Evolutionary conservation across 2,113 vertebrate species (phyloP).

Genomic region (Scomber colias): DNA sequence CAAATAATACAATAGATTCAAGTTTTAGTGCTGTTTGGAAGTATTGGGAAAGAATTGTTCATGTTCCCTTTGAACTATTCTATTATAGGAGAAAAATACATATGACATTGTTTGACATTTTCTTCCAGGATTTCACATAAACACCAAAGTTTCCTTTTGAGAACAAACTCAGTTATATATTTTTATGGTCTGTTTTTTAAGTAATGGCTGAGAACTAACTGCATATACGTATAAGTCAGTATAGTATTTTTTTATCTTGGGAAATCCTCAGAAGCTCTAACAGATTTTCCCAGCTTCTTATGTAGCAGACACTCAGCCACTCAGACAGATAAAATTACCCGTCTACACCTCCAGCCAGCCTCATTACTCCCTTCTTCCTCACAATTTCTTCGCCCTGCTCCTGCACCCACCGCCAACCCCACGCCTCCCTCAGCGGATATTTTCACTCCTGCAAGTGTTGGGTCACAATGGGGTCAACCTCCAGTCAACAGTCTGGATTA

Average conservation of each 20-base stretch:
- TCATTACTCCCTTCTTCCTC: conserved; percentile 66
- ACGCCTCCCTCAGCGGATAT: conserved; percentile 55
- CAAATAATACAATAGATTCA: conserved; percentile 61
- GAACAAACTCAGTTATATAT: neutral
- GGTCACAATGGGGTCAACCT: conserved; percentile 77
- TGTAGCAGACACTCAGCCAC: conserved; percentile 54
- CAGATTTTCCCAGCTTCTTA: conserved; percentile 37
- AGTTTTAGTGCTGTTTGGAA: conserved; percentile 32
- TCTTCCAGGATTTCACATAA: conserved; percentile 12
- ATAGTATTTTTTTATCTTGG: neutral
- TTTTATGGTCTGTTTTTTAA: conserved; percentile 17
- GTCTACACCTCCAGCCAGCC: conserved; percentile 57
- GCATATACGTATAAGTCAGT: neutral
- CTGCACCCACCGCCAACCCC: conserved; percentile 31
- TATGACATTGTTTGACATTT: conserved; percentile 30
- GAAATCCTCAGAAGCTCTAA: neutral
- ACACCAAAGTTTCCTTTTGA: neutral
- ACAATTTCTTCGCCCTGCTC: conserved; percentile 46
- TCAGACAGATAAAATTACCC: conserved; percentile 71
- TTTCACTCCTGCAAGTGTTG: conserved; percentile 74
- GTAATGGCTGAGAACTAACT: neutral
- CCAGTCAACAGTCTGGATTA: conserved; percentile 80
- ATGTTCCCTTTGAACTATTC: conserved; percentile 49
- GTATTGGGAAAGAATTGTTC: conserved; percentile 34
- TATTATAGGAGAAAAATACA: conserved; percentile 28